phyloP scores from a whole-genome alignment of 2,797 vertebrate genomes.

The Coranthus polyacanthus region DNA sequence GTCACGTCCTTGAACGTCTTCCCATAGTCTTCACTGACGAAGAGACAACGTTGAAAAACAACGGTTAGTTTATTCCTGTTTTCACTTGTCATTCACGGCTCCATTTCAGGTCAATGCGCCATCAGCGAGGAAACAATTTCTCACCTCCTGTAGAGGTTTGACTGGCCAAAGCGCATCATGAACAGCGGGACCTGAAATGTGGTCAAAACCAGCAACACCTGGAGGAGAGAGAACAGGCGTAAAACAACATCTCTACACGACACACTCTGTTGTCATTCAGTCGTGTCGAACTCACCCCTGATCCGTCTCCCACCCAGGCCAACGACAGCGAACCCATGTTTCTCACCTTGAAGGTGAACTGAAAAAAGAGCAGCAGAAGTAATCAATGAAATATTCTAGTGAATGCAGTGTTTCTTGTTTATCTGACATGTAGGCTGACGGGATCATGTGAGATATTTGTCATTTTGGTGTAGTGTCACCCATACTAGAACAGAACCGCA shows the following conservation, averaged over 20 bases:
- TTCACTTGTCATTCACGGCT: background rate
- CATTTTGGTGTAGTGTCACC: too few relatives aligned
- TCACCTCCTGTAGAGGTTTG: constrained; percentile 95
- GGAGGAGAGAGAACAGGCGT: constrained; percentile 16
- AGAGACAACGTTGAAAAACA: constrained; percentile 41
- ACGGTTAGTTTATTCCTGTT: background rate
- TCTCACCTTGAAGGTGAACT: constrained; percentile 91
- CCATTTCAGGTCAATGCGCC: background rate
- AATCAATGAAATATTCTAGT: background rate
- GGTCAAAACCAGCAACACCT: constrained; percentile 94
- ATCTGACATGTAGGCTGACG: too few relatives aligned
- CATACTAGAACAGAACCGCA: too few relatives aligned
- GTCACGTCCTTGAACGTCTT: constrained; percentile 94
- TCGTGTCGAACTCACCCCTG: constrained; percentile 91
- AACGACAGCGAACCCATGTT: constrained; percentile 90
- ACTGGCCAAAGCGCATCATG: constrained; percentile 91
- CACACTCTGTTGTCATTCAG: background rate
- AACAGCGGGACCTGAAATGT: constrained; percentile 92
- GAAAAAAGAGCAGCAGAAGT: constrained; percentile 22
- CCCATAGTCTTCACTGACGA: constrained; percentile 93
- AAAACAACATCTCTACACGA: background rate
- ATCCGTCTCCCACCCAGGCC: constrained; percentile 94
- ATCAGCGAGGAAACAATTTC: constrained; percentile 1
- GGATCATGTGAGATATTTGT: too few relatives aligned
- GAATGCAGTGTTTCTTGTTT: too few relatives aligned